Evolutionary conservation across 1,140 invertebrate genomes (phyloP).

Genomic region (Mesaphorura yosii): DNA sequence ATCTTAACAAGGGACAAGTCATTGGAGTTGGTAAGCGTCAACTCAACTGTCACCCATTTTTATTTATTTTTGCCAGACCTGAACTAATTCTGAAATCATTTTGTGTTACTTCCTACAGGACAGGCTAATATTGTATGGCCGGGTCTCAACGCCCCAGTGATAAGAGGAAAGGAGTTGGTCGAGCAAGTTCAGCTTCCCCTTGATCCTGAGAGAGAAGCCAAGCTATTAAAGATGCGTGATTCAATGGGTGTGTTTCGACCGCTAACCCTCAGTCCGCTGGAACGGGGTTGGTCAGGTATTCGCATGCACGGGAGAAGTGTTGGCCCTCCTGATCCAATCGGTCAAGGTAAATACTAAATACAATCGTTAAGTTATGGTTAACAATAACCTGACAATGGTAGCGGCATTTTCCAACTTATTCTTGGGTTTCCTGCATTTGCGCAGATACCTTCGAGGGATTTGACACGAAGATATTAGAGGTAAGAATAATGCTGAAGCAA

Average conservation of each 20-base stretch:
- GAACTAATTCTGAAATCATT: neutral
- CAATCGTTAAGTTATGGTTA: too few relatives aligned
- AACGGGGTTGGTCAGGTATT: constrained; percentile 77
- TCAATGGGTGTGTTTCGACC: constrained; percentile 49
- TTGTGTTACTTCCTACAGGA: constrained; percentile 36
- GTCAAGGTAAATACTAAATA: constrained; percentile 49
- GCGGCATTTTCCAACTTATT: too few relatives aligned
- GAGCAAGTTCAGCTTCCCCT: constrained; percentile 54
- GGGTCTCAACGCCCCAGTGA: constrained; percentile 71
- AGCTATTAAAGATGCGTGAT: constrained; percentile 58
- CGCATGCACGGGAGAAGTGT: constrained; percentile 70
- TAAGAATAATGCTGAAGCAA: too few relatives aligned
- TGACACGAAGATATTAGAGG: constrained; percentile 71
- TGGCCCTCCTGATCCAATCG: constrained; percentile 73
- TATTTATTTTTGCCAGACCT: too few relatives aligned
- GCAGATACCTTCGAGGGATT: constrained; percentile 76
- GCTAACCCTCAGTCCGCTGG: constrained; percentile 58
- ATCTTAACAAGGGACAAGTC: constrained; percentile 81
- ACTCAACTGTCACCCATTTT: neutral
- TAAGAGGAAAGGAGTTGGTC: constrained; percentile 62
- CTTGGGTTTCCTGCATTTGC: constrained; percentile 30
- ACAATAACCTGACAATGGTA: too few relatives aligned
- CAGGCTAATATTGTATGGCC: constrained; percentile 80
- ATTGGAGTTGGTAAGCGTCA: constrained; percentile 61
- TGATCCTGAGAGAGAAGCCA: constrained; percentile 57